Conservation (phyloP, 2,113 vertebrate genomes). For the Tretioscincus oriximinensis region DNA sequence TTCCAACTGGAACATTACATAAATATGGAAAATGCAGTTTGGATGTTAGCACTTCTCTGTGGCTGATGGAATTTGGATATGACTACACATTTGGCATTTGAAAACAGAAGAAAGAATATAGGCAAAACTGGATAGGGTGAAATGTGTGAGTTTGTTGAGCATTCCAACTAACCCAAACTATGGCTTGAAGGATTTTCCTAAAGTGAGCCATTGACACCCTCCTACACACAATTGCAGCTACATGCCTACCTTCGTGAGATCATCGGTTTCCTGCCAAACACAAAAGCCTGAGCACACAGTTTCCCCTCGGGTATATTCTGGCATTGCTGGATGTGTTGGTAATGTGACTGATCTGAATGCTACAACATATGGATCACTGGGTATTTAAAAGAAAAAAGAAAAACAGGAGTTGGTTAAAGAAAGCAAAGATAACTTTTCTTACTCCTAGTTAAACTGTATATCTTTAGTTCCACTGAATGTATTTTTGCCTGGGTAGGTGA, state of each 20-base stretch:
- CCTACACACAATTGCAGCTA: not conserved
- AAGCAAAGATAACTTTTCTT: not conserved
- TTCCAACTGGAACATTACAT: not conserved
- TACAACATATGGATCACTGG: slow-evolving; percentile 91
- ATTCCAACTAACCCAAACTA: not conserved
- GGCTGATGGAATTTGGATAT: not conserved
- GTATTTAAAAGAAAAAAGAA: not conserved
- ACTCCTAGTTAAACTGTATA: not conserved
- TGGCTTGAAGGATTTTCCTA: not conserved
- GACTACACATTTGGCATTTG: not conserved
- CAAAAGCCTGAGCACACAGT: slow-evolving; percentile 92
- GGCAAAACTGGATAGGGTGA: no score
- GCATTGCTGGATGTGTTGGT: slow-evolving; percentile 76
- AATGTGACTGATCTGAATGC: slow-evolving; percentile 90
- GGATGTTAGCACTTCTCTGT: not conserved
- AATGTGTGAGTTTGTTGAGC: no score
- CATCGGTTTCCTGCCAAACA: slow-evolving; percentile 80
- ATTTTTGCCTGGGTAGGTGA: no score
- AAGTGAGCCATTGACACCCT: not conserved
- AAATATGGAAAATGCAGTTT: not conserved
- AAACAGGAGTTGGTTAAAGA: not conserved
- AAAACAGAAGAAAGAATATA: not conserved
- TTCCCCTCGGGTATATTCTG: slow-evolving; percentile 80
- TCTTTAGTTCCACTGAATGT: no score
- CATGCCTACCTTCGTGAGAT: slow-evolving; percentile 81